phyloP scores from a whole-genome alignment of 1,140 invertebrate species.

The Asbolus verrucosus region DNA sequence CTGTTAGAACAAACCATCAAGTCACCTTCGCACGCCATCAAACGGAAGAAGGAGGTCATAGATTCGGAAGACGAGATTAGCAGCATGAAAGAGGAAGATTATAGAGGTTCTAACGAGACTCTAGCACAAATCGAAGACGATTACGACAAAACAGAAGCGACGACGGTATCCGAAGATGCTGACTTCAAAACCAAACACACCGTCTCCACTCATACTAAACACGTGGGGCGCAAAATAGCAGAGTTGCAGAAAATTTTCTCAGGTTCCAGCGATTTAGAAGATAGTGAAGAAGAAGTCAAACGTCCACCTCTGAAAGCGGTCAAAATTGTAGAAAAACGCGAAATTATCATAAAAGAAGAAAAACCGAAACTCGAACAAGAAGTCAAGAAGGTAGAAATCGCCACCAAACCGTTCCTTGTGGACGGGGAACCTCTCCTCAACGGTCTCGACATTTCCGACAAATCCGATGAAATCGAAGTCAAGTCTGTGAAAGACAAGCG shows the following conservation, averaged over 20 bases:
- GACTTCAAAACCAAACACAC: conserved; percentile 44
- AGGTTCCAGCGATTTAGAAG: conserved; percentile 41
- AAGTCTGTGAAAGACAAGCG: conserved; percentile 68
- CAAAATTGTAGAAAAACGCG: conserved; percentile 44
- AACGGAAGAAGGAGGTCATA: conserved; percentile 56
- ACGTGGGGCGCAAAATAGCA: conserved; percentile 66
- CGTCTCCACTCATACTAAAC: conserved; percentile 58
- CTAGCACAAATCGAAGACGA: conserved; percentile 63
- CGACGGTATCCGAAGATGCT: conserved; percentile 48
- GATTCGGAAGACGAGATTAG: conserved; percentile 65
- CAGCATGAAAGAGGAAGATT: conserved; percentile 63
- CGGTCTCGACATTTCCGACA: conserved; percentile 44
- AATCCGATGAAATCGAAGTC: conserved; percentile 64
- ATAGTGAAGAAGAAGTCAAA: conserved; percentile 43
- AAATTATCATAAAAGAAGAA: conserved; percentile 43
- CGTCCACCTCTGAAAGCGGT: conserved; percentile 18
- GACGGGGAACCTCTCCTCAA: neutral
- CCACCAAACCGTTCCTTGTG: conserved; percentile 53
- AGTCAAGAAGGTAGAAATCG: no score
- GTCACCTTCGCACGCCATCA: conserved; percentile 53
- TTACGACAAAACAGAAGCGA: conserved; percentile 55
- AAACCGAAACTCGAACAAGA: conserved; percentile 51
- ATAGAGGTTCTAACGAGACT: conserved; percentile 62
- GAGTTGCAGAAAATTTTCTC: conserved; percentile 67
- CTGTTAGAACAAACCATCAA: conserved; percentile 64